Conservation (phyloP, 2,113 vertebrate genomes). For the Podarcis cretensis region DNA sequence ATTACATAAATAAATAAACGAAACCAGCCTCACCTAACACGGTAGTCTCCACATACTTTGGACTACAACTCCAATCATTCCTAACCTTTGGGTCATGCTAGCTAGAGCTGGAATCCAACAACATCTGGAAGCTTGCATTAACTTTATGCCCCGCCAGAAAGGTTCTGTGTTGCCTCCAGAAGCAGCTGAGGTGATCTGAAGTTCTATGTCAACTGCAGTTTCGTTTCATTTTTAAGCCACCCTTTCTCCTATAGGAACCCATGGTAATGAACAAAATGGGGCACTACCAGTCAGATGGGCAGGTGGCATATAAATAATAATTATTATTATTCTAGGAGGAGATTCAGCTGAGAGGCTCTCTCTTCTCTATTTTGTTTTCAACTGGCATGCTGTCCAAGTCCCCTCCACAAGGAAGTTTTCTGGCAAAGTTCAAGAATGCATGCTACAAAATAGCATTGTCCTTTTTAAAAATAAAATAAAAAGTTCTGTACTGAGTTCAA, state of each 20-base stretch:
- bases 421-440: background rate
- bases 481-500: background rate
- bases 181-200: slow-evolving; percentile 10
- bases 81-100: too few relatives aligned
- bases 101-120: too few relatives aligned
- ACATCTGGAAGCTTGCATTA: background rate
- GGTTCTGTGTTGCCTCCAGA: background rate
- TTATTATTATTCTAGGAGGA: too few relatives aligned
- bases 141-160: background rate
- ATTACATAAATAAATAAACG: too few relatives aligned
- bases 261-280: background rate
- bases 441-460: background rate
- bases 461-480: background rate
- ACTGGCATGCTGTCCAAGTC: background rate
- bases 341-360: background rate
- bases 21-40: too few relatives aligned
- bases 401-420: background rate
- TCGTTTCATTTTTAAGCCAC: too few relatives aligned
- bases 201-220: background rate
- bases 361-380: background rate
- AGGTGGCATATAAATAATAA: too few relatives aligned
- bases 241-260: too few relatives aligned
- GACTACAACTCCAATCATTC: too few relatives aligned
- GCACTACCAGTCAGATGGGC: too few relatives aligned
- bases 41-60: too few relatives aligned